These are phyloP conservation scores for Aphelinus atriplicis DNA, from an alignment of 1,140 invertebrate species.

Conservation along the genomic window DNA sequence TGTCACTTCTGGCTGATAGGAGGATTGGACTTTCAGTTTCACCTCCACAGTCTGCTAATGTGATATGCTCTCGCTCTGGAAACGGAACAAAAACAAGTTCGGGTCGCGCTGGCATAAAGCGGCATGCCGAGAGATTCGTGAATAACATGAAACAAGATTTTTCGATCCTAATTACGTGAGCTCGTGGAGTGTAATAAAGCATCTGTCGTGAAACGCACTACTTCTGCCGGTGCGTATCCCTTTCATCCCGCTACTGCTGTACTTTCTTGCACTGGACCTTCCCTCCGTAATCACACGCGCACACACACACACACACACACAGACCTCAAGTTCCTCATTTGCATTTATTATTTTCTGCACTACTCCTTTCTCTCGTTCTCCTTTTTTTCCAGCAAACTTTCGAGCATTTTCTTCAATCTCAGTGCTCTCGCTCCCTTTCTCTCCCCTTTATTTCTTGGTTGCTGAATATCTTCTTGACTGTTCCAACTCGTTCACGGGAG, in stretches of 20 bases:
- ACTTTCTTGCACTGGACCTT: background rate
- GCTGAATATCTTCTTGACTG: background rate
- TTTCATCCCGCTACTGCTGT: constrained; percentile 11
- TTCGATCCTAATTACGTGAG: no score
- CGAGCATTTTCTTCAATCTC: constrained; percentile 3
- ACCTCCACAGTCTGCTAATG: no score
- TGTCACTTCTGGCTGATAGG: no score
- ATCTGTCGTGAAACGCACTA: background rate
- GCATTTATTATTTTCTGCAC: constrained; percentile 34
- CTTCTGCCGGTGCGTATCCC: background rate
- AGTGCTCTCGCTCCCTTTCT: constrained; percentile 6
- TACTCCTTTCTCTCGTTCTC: background rate
- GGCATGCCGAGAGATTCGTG: no score
- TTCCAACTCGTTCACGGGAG: background rate
- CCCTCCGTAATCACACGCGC: background rate
- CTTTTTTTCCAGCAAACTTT: background rate
- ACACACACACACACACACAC: constrained; percentile 18
- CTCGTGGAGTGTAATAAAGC: constrained; percentile 8
- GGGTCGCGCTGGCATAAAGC: no score
- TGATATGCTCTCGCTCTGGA: no score
- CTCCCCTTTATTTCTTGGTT: background rate
- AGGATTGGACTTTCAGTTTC: no score
- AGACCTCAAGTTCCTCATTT: constrained; percentile 26
- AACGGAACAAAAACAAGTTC: no score
- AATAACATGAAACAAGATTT: no score